Conservation (phyloP, 2,113 vertebrate species). For the pig (Sus scrofa) region T2T-Sscrofa CM000824.6:180828001-180828500, state of each 20-base stretch:
- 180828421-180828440: too few relatives aligned
- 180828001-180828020: too few relatives aligned
- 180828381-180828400: too few relatives aligned
- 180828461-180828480: too few relatives aligned
- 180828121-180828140: not conserved
- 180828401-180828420: too few relatives aligned
- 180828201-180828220: not conserved
- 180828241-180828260: not conserved
- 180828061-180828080: not conserved
- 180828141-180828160: not conserved
- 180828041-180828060: not conserved
- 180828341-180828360: too few relatives aligned
- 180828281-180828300: not conserved
- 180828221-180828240: not conserved
- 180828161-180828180: not conserved
- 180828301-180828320: not conserved
- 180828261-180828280: slow-evolving; percentile 10
- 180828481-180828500: too few relatives aligned
- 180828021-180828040: too few relatives aligned
- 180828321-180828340: not conserved
- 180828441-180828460: too few relatives aligned
- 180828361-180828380: too few relatives aligned
- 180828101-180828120: not conserved
- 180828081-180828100: not conserved
- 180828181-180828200: not conserved